Conservation (phyloP, 30 jellyfish, hydroid and myxozoan species). For the Calvadosia cruxmelitensis region DNA sequence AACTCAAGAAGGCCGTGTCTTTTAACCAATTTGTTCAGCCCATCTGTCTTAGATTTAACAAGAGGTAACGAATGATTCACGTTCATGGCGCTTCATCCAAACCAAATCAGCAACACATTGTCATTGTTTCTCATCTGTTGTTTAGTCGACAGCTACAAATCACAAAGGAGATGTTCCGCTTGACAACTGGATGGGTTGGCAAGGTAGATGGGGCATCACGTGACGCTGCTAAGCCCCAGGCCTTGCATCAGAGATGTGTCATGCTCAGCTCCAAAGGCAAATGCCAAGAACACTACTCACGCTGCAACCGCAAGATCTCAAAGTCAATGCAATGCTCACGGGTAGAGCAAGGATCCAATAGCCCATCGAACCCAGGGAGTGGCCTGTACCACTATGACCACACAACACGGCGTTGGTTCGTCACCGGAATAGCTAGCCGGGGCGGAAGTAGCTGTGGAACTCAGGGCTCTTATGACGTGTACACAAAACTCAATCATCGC, state of each 20-base stretch:
- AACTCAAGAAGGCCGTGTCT: not conserved
- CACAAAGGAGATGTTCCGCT: not conserved
- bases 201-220: not conserved
- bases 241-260: not conserved
- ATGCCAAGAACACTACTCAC: not conserved
- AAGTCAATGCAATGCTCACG: not conserved
- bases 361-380: not conserved
- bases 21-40: not conserved
- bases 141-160: not conserved
- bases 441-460: not conserved
- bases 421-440: not conserved
- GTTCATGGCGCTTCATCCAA: too few relatives aligned
- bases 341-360: not conserved
- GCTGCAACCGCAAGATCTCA: not conserved
- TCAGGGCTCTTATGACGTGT: not conserved
- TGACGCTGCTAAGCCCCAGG: not conserved
- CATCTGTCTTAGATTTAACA: not conserved
- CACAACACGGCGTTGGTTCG: not conserved
- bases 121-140: too few relatives aligned
- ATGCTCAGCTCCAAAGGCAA: not conserved
- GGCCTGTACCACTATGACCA: not conserved
- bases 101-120: too few relatives aligned
- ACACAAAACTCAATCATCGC: not conserved
- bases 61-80: too few relatives aligned
- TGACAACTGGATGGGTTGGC: constrained; percentile 1